Base-by-base conservation (phyloP, 1,140 invertebrate genomes). In the Zaprionus camerounensis region DNA sequence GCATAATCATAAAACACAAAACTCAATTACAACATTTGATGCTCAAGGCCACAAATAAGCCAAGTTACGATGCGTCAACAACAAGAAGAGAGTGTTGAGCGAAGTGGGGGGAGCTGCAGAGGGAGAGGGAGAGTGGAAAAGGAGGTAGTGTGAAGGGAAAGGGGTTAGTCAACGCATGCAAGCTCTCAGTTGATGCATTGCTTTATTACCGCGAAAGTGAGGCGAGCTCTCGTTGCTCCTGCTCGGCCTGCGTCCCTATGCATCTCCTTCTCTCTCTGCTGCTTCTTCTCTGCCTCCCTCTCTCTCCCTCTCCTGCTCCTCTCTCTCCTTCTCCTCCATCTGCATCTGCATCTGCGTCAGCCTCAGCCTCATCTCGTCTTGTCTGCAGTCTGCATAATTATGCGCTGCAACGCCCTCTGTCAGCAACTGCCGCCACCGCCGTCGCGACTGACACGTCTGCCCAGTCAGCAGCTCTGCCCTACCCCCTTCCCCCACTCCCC, bases 21-120 rank as follows among this genome's bases (percentile, higher is more conserved):
- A 90, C 85, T 91, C 85, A 90, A 90, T 90, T 90, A 90, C 85
- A 88, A 78, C 85, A 75, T 90, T 90, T 90, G 85, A 72, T 80
- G 85, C 85, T 90, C 82, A 90, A 90, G 85, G 85, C 85, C 85
- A 90, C 86, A 88, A 88, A 88, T 86, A 85, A 91, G 79, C 67
- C 63, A 91, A 80, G 86, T 90, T 90, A 90, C 82, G 86, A 91
- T 90, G 79, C 85, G 86, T 90, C 85, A 90, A 90, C 85, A 90
- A 90, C 84, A 90, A 76, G n/a, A 17, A 46, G n/a, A 46, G 41
- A 46, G 41, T 90, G 88, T 81, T 12, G 44, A 51, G 44, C 53
- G 26, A 22, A 36, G 15, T 34, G 53, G 17, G 12, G 46, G 56
- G 31, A 53, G 17, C 3, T 6, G 17, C 0, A 24, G 55, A 31